Conservation (phyloP, 2,888 invertebrate genomes). For the Troides helena region DNA sequence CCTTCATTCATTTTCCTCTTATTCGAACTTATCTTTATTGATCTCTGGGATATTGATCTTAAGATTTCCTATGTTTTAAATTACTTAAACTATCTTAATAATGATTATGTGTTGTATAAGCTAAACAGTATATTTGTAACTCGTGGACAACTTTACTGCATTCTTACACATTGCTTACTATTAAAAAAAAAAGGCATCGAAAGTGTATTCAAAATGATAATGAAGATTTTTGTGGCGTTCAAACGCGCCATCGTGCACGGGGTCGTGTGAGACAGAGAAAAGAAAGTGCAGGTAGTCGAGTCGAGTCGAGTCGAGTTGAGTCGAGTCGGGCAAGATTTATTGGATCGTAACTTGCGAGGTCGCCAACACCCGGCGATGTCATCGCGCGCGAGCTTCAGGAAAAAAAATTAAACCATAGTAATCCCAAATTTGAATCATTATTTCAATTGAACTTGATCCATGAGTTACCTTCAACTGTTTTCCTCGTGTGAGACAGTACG, state of each 20-base stretch:
- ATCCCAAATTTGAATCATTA: slow-evolving; percentile 34
- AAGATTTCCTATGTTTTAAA: too few relatives aligned
- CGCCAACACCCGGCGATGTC: slow-evolving; percentile 59
- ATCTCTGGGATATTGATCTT: too few relatives aligned
- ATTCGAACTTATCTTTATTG: too few relatives aligned
- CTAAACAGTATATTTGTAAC: too few relatives aligned
- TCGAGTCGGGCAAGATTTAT: slow-evolving; percentile 67
- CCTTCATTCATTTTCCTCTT: too few relatives aligned
- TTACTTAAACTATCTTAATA: too few relatives aligned
- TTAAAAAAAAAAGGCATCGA: slow-evolving; percentile 18
- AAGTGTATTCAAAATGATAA: slow-evolving; percentile 47
- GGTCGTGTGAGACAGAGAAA: slow-evolving; percentile 71
- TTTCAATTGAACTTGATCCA: slow-evolving; percentile 21
- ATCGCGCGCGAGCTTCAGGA: slow-evolving; percentile 48
- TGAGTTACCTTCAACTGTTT: slow-evolving; percentile 21
- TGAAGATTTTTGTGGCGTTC: slow-evolving; percentile 50
- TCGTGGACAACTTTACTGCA: neutral
- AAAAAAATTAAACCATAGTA: slow-evolving; percentile 40
- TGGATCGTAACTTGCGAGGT: slow-evolving; percentile 76
- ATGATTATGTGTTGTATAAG: too few relatives aligned
- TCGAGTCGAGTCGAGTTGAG: slow-evolving; percentile 47
- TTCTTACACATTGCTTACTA: neutral
- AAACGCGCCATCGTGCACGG: slow-evolving; percentile 48
- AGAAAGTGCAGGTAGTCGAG: slow-evolving; percentile 68
- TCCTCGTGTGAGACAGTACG: slow-evolving; percentile 15